A percentile compares a stretch with the other conserved stretches of the same genome.
These are phyloP conservation scores for Oreochromis mossambicus DNA, from an alignment of 2,797 vertebrate species.

Conservation along the genomic window DNA sequence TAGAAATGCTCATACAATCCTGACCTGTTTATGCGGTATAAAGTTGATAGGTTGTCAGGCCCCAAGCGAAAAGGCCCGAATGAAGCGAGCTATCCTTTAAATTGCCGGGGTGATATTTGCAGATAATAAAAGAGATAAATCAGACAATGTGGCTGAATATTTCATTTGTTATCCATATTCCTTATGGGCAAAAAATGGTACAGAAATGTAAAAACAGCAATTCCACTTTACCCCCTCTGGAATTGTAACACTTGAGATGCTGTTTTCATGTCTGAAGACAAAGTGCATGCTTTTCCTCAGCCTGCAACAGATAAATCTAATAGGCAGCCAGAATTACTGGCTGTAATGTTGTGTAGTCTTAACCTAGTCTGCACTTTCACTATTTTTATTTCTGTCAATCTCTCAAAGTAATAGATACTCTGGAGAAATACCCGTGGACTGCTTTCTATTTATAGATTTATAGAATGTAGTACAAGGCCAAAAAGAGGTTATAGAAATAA, in stretches of 20 bases:
- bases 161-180: conserved; percentile 93
- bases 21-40: conserved; percentile 80
- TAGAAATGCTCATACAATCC: conserved; percentile 74
- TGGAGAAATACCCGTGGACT: conserved; percentile 36
- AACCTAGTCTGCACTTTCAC: conserved; percentile 66
- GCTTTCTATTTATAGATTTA: conserved; percentile 53
- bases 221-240: conserved; percentile 79
- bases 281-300: conserved; percentile 70
- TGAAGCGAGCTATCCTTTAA: conserved; percentile 81
- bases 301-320: conserved; percentile 78
- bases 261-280: conserved; percentile 80
- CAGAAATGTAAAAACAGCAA: conserved; percentile 86
- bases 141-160: conserved; percentile 87
- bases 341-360: conserved; percentile 78
- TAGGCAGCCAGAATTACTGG: conserved; percentile 78
- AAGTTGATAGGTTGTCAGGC: conserved; percentile 83
- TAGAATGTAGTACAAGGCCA: conserved; percentile 26
- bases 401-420: conserved; percentile 60
- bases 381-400: conserved; percentile 66
- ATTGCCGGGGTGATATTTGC: conserved; percentile 82
- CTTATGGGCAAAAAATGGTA: conserved; percentile 86
- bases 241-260: conserved; percentile 77
- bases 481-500: conserved; percentile 7
- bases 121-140: conserved; percentile 90
- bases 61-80: conserved; percentile 75